phyloP scores from a whole-genome alignment of 2,113 vertebrate genomes.

The Gymnogyps californianus region DNA sequence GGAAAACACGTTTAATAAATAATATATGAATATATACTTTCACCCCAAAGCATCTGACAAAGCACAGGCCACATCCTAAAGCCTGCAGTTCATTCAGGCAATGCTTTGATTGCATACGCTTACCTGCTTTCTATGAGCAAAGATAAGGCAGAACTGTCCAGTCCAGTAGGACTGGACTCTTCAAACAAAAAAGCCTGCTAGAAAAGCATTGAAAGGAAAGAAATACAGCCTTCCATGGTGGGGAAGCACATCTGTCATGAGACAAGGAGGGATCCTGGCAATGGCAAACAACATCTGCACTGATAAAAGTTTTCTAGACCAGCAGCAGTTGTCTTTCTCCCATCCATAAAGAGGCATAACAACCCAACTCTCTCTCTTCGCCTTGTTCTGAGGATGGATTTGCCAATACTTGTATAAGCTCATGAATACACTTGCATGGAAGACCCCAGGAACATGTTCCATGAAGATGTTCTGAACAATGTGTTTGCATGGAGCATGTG shows the following conservation, averaged over 20 bases:
- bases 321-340: background rate
- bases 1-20: background rate
- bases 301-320: background rate
- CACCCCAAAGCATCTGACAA: background rate
- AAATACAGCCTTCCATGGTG: background rate
- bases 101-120: background rate
- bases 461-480: background rate
- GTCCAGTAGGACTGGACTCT: background rate
- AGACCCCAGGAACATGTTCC: background rate
- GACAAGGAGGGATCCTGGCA: background rate
- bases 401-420: background rate
- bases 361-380: background rate
- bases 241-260: rapidly evolving
- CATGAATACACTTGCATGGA: background rate
- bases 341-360: background rate
- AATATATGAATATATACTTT: background rate
- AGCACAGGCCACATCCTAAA: background rate
- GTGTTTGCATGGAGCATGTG: rapidly evolving
- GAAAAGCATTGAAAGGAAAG: background rate
- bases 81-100: background rate
- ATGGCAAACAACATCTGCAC: background rate
- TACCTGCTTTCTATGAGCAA: background rate
- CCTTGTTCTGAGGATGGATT: background rate
- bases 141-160: background rate
- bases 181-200: background rate